Conservation (phyloP, 1,140 invertebrate species). For the Dendrolimus kikuchii region DNA sequence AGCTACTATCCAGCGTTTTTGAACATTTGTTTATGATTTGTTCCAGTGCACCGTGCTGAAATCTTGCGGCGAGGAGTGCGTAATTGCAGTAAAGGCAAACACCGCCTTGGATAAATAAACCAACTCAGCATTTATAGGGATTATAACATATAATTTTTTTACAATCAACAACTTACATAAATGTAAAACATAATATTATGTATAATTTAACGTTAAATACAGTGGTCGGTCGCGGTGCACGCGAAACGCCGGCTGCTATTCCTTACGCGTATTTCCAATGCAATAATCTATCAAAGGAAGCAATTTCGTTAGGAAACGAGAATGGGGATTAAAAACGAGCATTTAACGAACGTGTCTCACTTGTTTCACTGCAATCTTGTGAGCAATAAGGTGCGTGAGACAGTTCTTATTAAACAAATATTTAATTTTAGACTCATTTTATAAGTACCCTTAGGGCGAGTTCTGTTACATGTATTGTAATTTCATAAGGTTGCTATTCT, state of each 20-base stretch:
- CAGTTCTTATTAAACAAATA: too few relatives aligned
- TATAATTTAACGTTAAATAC: conserved; percentile 69
- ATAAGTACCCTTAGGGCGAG: too few relatives aligned
- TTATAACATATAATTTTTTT: conserved; percentile 69
- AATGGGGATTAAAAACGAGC: too few relatives aligned
- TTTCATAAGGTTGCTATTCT: too few relatives aligned
- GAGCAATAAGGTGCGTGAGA: too few relatives aligned
- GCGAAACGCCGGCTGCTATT: conserved; percentile 5
- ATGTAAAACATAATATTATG: conserved; percentile 72
- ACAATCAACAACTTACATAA: conserved; percentile 70
- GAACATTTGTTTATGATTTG: conserved; percentile 11
- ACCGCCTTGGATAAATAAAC: conserved; percentile 93
- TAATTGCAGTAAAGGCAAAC: conserved; percentile 95
- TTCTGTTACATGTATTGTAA: too few relatives aligned
- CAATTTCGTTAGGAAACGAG: too few relatives aligned
- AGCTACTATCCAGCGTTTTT: background rate
- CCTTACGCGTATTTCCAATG: background rate
- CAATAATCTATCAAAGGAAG: background rate
- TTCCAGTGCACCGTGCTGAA: conserved; percentile 91
- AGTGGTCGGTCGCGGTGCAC: conserved; percentile 34
- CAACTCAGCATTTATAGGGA: conserved; percentile 64
- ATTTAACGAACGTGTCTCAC: too few relatives aligned
- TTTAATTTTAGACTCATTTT: too few relatives aligned
- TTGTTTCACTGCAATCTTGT: too few relatives aligned
- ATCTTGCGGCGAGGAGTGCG: conserved; percentile 93